Evolutionary conservation across 2,113 vertebrate species (phyloP), one percentile per base, ranked within the genome.

Genomic region (Dasypus novemcinctus): DNA sequence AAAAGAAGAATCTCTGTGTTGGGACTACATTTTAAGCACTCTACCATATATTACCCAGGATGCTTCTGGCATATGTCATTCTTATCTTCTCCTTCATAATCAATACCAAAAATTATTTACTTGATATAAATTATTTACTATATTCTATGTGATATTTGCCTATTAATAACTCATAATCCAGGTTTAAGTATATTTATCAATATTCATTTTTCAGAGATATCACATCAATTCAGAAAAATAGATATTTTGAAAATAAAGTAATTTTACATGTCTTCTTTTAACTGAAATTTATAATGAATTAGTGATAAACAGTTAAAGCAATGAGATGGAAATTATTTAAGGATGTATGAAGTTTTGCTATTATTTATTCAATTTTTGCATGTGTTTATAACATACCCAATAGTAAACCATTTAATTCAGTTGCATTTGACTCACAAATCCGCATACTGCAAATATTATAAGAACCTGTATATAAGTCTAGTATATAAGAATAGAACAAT

Each of bases 151-250:
- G 21, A 79, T 78, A 86, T 83, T 41, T 90, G 52, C 52, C 8
- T 43, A 9, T 71, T 66, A 78, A 11, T 71, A 71, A 38, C 10
- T 82, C 13, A 61, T 71, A 0, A 27, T 49, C 81, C 1, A 91
- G 12, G 31, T 49, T 76, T n/a, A 82, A 89, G 15, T 20, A 80
- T 31, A 64, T 85, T 83, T 90, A 54, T 25, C 5, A 78, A 49
- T 33, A 38, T 69, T 49, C 13, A 87, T 20, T 97, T 94, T 75
- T 64, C 25, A 93, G 18, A 46, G 15, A 96, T 84, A 75, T 38
- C 21, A 63, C 41, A n/a, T 33, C 6, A 68, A 54, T 14, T 75
- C 0, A 15, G 7, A 76, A 71, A 89, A 72, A 41, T 12, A 41
- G 3, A 17, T 81, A 10, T 54, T 71, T 78, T 78, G 75, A 31